phyloP scores from a whole-genome alignment of 2,888 invertebrate genomes.

The Andrena marginata region DNA sequence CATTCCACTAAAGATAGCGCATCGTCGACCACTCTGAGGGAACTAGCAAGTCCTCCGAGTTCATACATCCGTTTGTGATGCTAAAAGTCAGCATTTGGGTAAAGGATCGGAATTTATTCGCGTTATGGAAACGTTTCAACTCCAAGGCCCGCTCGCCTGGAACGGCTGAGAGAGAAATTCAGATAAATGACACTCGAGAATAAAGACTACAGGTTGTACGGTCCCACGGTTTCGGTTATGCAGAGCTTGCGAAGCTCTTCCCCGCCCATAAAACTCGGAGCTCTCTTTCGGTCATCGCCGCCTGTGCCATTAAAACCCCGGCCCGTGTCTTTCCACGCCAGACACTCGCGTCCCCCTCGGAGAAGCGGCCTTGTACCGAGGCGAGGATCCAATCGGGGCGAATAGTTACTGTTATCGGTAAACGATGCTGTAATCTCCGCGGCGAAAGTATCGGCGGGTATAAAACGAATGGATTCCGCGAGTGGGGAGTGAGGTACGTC shows the following conservation, averaged over 20 bases:
- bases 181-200: conserved; percentile 40
- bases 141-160: conserved; percentile 22
- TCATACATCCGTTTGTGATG: background rate
- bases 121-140: conserved; percentile 11
- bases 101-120: background rate
- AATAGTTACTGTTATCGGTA: conserved; percentile 60
- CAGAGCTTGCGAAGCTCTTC: conserved; percentile 39
- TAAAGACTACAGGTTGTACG: conserved; percentile 27
- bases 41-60: background rate
- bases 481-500: conserved; percentile 21
- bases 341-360: background rate
- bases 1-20: conserved; percentile 1
- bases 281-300: conserved; percentile 45
- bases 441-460: conserved; percentile 47
- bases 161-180: conserved; percentile 15
- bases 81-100: background rate
- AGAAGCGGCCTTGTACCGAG: conserved; percentile 16
- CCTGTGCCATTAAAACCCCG: conserved; percentile 23
- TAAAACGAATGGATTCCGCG: conserved; percentile 63
- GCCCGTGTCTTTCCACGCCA: background rate
- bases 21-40: background rate
- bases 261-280: conserved; percentile 24
- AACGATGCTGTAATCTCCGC: conserved; percentile 62
- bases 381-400: conserved; percentile 56
- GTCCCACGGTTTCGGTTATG: conserved; percentile 51